These are phyloP conservation scores for Anodontia alba DNA, from an alignment of 2,888 invertebrate genomes.

Conservation along the genomic window DNA sequence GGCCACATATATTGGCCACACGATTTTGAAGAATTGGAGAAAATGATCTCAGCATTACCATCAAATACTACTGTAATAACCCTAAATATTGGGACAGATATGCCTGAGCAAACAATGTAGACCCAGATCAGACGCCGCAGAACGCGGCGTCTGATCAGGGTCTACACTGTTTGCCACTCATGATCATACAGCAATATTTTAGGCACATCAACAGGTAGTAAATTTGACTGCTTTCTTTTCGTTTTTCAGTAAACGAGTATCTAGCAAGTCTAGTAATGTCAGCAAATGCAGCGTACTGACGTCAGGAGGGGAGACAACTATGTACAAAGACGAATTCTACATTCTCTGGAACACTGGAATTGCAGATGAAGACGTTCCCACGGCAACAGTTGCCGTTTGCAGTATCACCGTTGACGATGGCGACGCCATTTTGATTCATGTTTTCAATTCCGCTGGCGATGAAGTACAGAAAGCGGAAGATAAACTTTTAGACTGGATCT, in stretches of 20 bases:
- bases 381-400: constrained; percentile 40
- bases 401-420: constrained; percentile 34
- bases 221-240: background rate
- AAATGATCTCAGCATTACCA: too few relatives aligned
- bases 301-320: background rate
- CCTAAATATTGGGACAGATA: too few relatives aligned
- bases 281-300: background rate
- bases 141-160: too few relatives aligned
- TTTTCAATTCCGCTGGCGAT: constrained; percentile 28
- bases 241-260: background rate
- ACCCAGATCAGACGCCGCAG: too few relatives aligned
- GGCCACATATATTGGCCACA: too few relatives aligned
- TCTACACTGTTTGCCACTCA: too few relatives aligned
- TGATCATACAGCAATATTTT: too few relatives aligned
- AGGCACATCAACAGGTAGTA: too few relatives aligned
- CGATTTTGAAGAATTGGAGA: too few relatives aligned
- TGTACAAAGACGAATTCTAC: constrained; percentile 47
- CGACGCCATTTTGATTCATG: constrained; percentile 23
- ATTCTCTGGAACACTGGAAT: constrained; percentile 47
- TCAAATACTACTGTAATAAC: too few relatives aligned
- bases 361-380: constrained; percentile 21
- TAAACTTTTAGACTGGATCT: constrained; percentile 43
- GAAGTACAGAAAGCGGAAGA: constrained; percentile 38
- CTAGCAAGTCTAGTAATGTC: background rate
- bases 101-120: too few relatives aligned